Base-by-base conservation (phyloP, 1,140 invertebrate species). In the Pseudomyrmex pallidus region DNA sequence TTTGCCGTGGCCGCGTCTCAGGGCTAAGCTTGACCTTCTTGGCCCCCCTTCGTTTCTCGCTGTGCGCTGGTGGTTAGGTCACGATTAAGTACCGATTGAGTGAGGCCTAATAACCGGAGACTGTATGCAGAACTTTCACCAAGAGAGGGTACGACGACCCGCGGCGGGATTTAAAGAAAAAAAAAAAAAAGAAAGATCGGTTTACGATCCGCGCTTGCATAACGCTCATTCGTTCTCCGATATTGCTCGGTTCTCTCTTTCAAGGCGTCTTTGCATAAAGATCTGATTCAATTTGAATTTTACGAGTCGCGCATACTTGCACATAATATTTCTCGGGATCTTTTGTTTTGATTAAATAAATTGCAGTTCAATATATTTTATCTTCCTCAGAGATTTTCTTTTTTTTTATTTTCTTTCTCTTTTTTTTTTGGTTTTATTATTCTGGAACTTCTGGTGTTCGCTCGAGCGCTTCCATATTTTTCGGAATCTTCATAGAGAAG, bases 21-120 rank as follows among this genome's bases (percentile, higher is more conserved):
- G 91, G 91, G 91, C 91, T 92, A 90, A 91, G 91, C 87, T 90
- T 93, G 93, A 93, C 92, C 93, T 89, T 89, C 88, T 83, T 92
- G 90, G 80, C 87, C 90, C 90, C 59, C 85, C 85, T 89, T 87
- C 86, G 86, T 80, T 80, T 66, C 87, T 87, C 87, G 61, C 72
- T 89, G 85, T 85, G 87, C 82, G 73, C 83, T 86, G 80, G 85
- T 90, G 90, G 91, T 91, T 91, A 91, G 91, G 91, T 92, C 91
- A 92, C 91, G 91, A 92, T 89, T 91, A 87, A 91, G 86, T 83
- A 83, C 85, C 87, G 90, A 91, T 92, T 91, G 91, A 91, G 90
- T 92, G 91, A 35, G 91, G 91, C 88, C 90, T 92, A 91, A 92
- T 91, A 91, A 92, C 90, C 82, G 89, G 88, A 87, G 87, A 89